Conservation (phyloP, 1,140 invertebrate species). For the Drosophila repletoides region DNA sequence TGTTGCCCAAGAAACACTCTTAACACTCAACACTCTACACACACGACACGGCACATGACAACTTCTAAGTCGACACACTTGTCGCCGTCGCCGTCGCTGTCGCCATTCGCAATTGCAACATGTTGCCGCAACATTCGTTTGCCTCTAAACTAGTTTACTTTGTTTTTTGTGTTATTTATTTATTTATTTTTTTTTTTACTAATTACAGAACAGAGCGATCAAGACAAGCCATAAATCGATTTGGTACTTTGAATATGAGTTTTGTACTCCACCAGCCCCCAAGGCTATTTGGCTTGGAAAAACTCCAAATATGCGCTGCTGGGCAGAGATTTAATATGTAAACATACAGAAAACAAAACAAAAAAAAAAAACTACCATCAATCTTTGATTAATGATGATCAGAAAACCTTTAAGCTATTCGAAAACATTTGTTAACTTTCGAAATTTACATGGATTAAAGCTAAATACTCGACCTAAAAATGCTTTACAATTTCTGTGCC, state of each 20-base stretch:
- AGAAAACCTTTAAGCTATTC: not conserved
- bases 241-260: not conserved
- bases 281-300: slow-evolving; percentile 36
- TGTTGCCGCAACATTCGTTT: slow-evolving; percentile 48
- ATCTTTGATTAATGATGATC: slow-evolving; percentile 35
- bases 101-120: slow-evolving; percentile 54
- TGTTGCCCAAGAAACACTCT: slow-evolving; percentile 24
- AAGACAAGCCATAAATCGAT: slow-evolving; percentile 35
- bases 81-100: slow-evolving; percentile 7
- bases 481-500: no score
- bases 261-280: not conserved
- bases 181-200: slow-evolving; percentile 12
- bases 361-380: not conserved
- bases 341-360: not conserved
- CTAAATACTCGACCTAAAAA: no score
- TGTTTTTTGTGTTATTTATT: not conserved
- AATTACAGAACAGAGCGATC: slow-evolving; percentile 37
- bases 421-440: slow-evolving; percentile 18
- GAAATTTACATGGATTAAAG: slow-evolving; percentile 27
- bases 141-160: slow-evolving; percentile 36
- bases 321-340: slow-evolving; percentile 6
- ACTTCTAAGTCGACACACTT: slow-evolving; percentile 39
- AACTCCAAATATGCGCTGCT: slow-evolving; percentile 9
- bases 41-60: slow-evolving; percentile 28
- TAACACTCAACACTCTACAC: slow-evolving; percentile 21